These are phyloP conservation scores for Taenioides sp. DNA, from an alignment of 2,797 vertebrate species.

Conservation along the genomic window DNA sequence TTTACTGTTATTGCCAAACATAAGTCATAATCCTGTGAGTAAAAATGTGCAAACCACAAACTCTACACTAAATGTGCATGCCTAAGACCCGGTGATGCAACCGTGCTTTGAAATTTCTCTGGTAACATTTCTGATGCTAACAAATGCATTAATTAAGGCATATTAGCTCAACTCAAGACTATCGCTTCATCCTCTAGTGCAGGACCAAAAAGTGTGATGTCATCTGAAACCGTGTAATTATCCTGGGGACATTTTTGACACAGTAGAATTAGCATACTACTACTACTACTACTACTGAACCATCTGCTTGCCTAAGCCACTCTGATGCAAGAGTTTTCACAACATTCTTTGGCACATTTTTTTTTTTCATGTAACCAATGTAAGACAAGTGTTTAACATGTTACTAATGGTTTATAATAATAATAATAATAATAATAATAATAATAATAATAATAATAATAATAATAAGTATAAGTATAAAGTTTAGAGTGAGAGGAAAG, in stretches of 20 bases:
- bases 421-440: background rate
- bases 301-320: constrained; percentile 3
- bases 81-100: background rate
- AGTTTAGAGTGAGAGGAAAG: background rate
- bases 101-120: background rate
- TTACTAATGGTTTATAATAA: background rate
- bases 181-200: background rate
- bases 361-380: background rate
- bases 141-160: background rate
- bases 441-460: background rate
- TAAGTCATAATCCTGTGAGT: background rate
- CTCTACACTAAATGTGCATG: background rate
- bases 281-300: background rate
- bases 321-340: background rate
- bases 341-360: background rate
- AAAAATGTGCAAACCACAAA: background rate
- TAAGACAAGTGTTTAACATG: background rate
- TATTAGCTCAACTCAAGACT: background rate
- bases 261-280: background rate
- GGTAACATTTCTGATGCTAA: background rate
- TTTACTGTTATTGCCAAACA: background rate
- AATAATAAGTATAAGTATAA: too few relatives aligned
- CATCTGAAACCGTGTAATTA: background rate
- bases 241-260: constrained; percentile 1
- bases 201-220: background rate